A percentile compares a stretch with the other conserved stretches of the same genome.
phyloP scores from a whole-genome alignment of 64 coral and sea anemone species.

The Stichodactyla helianthus region DNA sequence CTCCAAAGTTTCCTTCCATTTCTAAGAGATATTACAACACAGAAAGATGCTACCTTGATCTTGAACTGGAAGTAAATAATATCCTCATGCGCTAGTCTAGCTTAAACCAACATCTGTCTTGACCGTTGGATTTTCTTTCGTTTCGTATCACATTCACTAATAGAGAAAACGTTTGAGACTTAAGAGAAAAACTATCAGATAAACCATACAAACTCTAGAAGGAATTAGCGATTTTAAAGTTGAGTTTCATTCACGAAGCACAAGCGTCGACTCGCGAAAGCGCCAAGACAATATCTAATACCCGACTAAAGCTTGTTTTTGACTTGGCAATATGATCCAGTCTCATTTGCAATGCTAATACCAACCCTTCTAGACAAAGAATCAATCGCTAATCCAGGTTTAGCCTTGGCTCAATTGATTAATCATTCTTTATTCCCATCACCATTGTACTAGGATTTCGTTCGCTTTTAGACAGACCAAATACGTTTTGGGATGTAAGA shows the following conservation, averaged over 20 bases:
- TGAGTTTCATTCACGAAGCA: neutral
- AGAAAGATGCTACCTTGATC: neutral
- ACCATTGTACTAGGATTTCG: neutral
- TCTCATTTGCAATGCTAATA: constrained; percentile 31
- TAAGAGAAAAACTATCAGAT: neutral
- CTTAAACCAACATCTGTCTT: constrained; percentile 5
- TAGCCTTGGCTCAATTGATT: constrained; percentile 26
- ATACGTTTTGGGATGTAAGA: neutral
- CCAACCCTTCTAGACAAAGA: constrained; percentile 6
- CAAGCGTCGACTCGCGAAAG: neutral
- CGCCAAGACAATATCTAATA: constrained; percentile 21
- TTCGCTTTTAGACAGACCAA: neutral
- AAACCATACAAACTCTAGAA: neutral
- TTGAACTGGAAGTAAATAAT: no score
- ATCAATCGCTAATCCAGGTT: constrained; percentile 9
- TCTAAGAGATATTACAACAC: neutral
- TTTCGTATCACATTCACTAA: neutral
- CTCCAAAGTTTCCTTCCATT: neutral
- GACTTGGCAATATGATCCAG: neutral
- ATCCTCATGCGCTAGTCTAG: neutral
- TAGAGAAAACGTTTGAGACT: neutral
- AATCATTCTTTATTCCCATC: neutral
- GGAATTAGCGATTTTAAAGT: neutral
- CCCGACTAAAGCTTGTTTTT: neutral
- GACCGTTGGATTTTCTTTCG: neutral